These are phyloP conservation scores for Siderastrea siderea DNA, from an alignment of 92 coral and sea anemone genomes.

Conservation along the genomic window DNA sequence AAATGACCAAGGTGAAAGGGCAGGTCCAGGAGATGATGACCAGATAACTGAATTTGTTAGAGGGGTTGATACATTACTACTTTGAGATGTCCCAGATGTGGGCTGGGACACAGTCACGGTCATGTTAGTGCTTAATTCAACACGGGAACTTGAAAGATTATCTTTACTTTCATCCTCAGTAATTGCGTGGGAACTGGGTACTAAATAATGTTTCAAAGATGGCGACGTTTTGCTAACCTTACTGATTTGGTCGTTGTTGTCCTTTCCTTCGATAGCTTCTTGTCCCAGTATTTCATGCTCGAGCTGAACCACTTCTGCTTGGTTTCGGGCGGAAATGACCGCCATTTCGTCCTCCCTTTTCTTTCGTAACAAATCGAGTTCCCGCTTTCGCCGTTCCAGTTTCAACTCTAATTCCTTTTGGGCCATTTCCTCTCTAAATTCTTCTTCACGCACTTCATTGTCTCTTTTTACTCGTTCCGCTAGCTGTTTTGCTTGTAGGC, in stretches of 20 bases:
- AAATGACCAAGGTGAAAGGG: too few relatives aligned
- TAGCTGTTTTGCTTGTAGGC: constrained; percentile 17
- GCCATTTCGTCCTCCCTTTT: constrained; percentile 35
- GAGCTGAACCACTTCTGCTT: neutral
- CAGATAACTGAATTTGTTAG: too few relatives aligned
- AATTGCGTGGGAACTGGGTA: neutral
- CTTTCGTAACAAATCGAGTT: constrained; percentile 5
- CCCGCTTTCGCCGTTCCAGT: constrained; percentile 15
- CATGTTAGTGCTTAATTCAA: constrained; percentile 10
- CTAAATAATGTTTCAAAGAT: neutral
- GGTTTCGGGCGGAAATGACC: constrained; percentile 15
- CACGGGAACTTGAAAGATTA: too few relatives aligned
- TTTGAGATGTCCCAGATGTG: neutral
- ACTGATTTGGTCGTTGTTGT: too few relatives aligned
- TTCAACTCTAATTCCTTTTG: constrained; percentile 16
- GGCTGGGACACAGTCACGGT: neutral
- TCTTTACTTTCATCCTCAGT: too few relatives aligned
- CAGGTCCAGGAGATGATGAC: too few relatives aligned
- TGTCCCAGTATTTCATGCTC: constrained; percentile 23
- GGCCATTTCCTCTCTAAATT: constrained; percentile 30
- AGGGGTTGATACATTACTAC: too few relatives aligned
- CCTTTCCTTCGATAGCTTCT: neutral
- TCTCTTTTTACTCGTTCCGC: constrained; percentile 17
- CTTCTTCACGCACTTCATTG: constrained; percentile 9
- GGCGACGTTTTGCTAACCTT: too few relatives aligned